A percentile compares a stretch with the other conserved stretches of the same genome.
Conservation (phyloP, 2,797 vertebrate species). For the Coregonus ussuriensis region DNA sequence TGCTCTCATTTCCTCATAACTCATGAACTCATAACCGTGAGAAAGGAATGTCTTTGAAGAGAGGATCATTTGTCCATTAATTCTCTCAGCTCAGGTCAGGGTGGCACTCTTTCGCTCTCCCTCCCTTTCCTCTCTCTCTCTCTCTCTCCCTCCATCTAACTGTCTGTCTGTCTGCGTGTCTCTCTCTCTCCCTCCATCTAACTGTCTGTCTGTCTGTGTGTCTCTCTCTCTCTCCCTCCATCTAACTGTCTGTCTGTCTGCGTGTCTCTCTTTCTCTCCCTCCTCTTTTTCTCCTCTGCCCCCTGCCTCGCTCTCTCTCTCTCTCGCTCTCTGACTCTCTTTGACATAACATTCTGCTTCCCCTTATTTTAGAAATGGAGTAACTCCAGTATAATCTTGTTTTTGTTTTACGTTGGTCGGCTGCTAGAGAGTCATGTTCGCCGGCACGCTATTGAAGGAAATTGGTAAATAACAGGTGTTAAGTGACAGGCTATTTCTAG, state of each 20-base stretch:
- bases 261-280: neutral
- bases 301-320: neutral
- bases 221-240: conserved; percentile 7
- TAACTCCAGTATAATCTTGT: conserved; percentile 18
- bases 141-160: neutral
- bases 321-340: neutral
- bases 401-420: conserved; percentile 39
- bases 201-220: neutral
- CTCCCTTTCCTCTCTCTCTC: neutral
- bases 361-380: neutral
- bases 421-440: conserved; percentile 24
- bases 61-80: too few relatives aligned
- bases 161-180: neutral
- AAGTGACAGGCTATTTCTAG: conserved; percentile 35
- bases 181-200: conserved; percentile 1
- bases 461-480: conserved; percentile 44
- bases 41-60: too few relatives aligned
- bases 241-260: neutral
- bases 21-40: too few relatives aligned
- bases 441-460: conserved; percentile 53
- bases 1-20: too few relatives aligned
- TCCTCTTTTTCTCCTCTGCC: neutral
- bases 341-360: neutral
- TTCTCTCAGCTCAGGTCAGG: too few relatives aligned
- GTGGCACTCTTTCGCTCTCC: neutral